Evolutionary conservation across 53 echinoderm and acorn worm species (phyloP), one percentile per base, ranked within the genome.

Genomic region (Echinometra lucunter): DNA sequence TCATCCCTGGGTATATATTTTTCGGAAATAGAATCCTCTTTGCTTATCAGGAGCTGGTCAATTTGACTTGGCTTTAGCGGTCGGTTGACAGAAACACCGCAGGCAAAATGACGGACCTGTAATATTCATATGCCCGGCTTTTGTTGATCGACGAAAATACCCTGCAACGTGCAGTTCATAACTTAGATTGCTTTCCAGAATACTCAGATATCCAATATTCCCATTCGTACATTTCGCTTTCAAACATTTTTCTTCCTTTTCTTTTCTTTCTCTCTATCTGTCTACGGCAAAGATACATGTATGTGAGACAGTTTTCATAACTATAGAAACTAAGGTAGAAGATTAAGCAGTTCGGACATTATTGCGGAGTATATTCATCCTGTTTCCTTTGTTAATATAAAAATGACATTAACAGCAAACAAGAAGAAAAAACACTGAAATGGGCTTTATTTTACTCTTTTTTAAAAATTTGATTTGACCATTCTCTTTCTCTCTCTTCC

Each of bases 21-120:
- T 53, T 53, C 40, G 7, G 63, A 58, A 89, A 89, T 60, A 38
- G 60, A 60, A 89, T 60, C 89, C 3, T 25, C 58, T 58, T 58
- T 60, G 37, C 63, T 60, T 21, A 58, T 89, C 89, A 89, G 28
- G 60, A 60, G 89, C 60, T 89, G 89, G 89, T 89, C 58, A 89
- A 89, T 89, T 89, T 57, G 89, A 89, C 89, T 57, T 60, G 89
- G 89, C 60, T 60, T 35, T 13, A 60, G 60, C 89, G 89, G 89
- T 89, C 89, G 60, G 57, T 30, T 89, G 58, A 28, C 89, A 21
- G 60, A 89, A 89, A 89, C 37, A 37, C 89, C 89, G 8, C 35
- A 89, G 89, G 89, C 45, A 85, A 85, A 85, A 47, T 85, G 44
- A 85, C 47, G 85, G 12, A 85, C 85, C 25, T 21, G 47, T 85